A percentile compares a stretch with the other conserved stretches of the same genome.
Conservation (phyloP, 30 jellyfish, hydroid and myxozoan genomes). For the Aurelia aurita region DNA sequence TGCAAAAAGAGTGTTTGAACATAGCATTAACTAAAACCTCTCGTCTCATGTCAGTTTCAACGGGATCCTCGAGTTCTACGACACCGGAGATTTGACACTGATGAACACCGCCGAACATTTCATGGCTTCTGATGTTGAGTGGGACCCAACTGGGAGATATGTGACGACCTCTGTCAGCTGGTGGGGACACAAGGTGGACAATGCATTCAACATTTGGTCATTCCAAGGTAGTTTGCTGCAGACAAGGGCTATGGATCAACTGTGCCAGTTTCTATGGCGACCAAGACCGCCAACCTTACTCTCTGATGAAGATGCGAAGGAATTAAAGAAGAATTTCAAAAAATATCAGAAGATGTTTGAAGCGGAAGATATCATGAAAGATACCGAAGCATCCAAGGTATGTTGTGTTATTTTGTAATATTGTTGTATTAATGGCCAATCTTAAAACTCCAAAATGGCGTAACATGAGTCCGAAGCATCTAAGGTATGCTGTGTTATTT, state of each 20-base stretch:
- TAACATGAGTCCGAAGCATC: too few species aligned
- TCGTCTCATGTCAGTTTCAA: constrained; percentile 56
- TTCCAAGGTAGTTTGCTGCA: constrained; percentile 95
- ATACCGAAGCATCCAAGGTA: constrained; percentile 95
- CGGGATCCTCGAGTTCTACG: constrained; percentile 93
- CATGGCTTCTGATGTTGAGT: constrained; percentile 98
- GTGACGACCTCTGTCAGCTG: constrained; percentile 95
- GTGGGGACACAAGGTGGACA: constrained; percentile 99
- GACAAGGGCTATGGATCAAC: constrained; percentile 85
- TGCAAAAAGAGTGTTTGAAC: too few species aligned
- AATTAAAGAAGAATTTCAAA: constrained; percentile 87
- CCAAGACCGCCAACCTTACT: constrained; percentile 95
- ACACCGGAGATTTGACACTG: constrained; percentile 91
- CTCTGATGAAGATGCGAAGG: constrained; percentile 74
- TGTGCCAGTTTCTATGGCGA: constrained; percentile 96
- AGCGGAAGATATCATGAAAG: constrained; percentile 93
- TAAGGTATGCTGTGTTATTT: too few species aligned
- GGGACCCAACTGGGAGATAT: constrained; percentile 99
- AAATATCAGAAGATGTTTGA: constrained; percentile 95
- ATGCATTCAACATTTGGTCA: constrained; percentile 94
- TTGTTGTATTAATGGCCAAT: too few species aligned
- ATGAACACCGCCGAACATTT: constrained; percentile 93
- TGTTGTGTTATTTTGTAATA: too few species aligned
- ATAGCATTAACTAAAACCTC: too few species aligned
- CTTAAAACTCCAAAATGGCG: too few species aligned